phyloP scores from a whole-genome alignment of 1,140 invertebrate genomes.

The Dolichoris vasculosae region DNA sequence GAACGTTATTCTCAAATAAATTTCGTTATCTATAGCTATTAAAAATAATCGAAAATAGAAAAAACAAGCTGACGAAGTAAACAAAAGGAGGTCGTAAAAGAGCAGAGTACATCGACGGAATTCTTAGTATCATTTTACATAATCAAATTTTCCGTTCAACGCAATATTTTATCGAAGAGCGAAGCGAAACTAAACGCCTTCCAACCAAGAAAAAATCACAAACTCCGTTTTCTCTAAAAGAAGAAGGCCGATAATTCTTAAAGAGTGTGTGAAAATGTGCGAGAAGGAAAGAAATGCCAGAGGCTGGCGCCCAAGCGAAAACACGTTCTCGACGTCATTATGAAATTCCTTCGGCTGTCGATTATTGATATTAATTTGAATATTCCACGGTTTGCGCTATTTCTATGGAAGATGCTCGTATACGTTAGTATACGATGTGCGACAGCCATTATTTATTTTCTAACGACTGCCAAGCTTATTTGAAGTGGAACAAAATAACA shows the following conservation, averaged over 20 bases:
- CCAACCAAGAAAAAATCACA: not conserved
- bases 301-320: not conserved
- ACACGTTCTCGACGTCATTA: conserved; percentile 34
- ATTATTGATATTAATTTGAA: conserved; percentile 44
- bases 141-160: conserved; percentile 16
- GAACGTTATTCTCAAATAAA: conserved; percentile 2
- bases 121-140: conserved; percentile 13
- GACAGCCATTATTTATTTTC: not conserved
- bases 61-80: not conserved
- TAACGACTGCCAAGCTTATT: not conserved
- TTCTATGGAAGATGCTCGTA: not conserved
- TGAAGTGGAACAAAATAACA: conserved; percentile 1
- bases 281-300: conserved; percentile 10
- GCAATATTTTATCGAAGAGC: not conserved
- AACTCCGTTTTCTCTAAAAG: conserved; percentile 11
- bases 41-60: conserved; percentile 12
- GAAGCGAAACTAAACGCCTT: not conserved
- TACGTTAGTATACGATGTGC: not conserved
- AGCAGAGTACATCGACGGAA: conserved; percentile 1
- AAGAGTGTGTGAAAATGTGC: conserved; percentile 24
- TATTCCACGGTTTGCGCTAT: conserved; percentile 2
- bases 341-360: conserved; percentile 31
- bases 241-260: conserved; percentile 8
- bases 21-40: not conserved
- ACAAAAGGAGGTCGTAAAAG: conserved; percentile 22